phyloP scores from a whole-genome alignment of 2,888 invertebrate species.

The Noctua janthina region DNA sequence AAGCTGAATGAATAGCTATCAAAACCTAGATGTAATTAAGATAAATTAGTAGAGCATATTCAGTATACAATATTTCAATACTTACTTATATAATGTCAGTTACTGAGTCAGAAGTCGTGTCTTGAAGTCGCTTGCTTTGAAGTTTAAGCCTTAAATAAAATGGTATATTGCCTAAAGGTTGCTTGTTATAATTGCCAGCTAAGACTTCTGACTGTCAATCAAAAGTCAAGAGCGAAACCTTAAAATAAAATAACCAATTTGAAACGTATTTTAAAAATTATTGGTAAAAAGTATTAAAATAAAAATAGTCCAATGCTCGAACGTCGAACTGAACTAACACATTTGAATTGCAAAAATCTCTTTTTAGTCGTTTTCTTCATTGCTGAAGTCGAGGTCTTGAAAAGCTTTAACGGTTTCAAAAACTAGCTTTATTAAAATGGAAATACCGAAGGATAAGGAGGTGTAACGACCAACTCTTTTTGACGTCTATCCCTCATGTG shows the following conservation, averaged over 20 bases:
- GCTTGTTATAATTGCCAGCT: constrained; percentile 28
- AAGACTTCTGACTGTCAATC: constrained; percentile 42
- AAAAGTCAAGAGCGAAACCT: constrained; percentile 29
- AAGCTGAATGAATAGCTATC: constrained; percentile 17
- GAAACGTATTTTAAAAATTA: background rate
- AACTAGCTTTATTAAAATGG: background rate
- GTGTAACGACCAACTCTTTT: background rate
- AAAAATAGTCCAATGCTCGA: background rate
- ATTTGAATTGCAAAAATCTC: background rate
- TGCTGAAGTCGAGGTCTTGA: background rate
- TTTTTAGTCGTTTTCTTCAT: background rate
- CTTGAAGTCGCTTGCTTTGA: background rate
- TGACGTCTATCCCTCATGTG: background rate
- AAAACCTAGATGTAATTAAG: constrained; percentile 35
- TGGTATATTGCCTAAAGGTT: constrained; percentile 25
- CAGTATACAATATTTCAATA: background rate
- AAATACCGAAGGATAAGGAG: background rate
- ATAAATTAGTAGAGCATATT: constrained; percentile 11
- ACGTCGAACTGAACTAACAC: background rate
- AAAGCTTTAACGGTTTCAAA: background rate
- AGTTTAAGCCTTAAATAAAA: constrained; percentile 2
- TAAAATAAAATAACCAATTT: background rate
- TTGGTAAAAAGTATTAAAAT: background rate
- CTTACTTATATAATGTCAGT: background rate
- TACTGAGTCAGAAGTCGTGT: constrained; percentile 38